Evolutionary conservation across 2,888 invertebrate genomes (phyloP).

Genomic region (Cepaea hortensis): DNA sequence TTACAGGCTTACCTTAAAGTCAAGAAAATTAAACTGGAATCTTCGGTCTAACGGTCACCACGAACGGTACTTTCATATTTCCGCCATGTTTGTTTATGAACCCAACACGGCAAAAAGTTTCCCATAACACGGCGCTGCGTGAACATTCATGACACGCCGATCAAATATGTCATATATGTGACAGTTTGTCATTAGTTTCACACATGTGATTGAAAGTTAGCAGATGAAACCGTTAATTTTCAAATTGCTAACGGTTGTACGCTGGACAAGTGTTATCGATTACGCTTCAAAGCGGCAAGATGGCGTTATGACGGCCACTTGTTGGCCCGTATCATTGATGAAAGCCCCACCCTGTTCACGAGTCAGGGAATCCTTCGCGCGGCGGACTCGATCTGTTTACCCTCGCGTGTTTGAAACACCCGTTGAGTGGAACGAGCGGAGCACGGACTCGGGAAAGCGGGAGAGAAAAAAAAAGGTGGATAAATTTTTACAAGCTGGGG

Average conservation of each 20-base stretch:
- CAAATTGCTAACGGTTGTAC: constrained; percentile 16
- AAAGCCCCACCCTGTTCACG: constrained; percentile 42
- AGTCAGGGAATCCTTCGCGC: constrained; percentile 25
- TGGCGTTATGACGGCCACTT: constrained; percentile 49
- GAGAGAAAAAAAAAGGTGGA: not conserved
- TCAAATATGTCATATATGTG: no score
- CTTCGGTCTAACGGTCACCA: constrained; percentile 1
- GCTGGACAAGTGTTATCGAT: constrained; percentile 32
- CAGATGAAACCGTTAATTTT: not conserved
- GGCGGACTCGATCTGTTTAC: constrained; percentile 34
- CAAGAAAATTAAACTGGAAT: not conserved
- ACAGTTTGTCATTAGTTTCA: no score
- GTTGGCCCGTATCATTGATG: constrained; percentile 45
- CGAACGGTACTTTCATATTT: constrained; percentile 41
- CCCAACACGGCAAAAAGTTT: constrained; percentile 15
- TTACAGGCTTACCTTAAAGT: not conserved
- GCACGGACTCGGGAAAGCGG: no score
- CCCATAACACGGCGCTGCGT: constrained; percentile 7
- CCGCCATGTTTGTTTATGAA: constrained; percentile 70
- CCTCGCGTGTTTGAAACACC: constrained; percentile 29
- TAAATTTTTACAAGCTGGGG: constrained; percentile 21
- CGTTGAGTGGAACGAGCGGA: not conserved
- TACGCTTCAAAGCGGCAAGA: constrained; percentile 43
- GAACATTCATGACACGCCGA: not conserved
- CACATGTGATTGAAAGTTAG: no score